Conservation (phyloP, 2,888 invertebrate species). For the Pristionchus fissidentatus region DNA sequence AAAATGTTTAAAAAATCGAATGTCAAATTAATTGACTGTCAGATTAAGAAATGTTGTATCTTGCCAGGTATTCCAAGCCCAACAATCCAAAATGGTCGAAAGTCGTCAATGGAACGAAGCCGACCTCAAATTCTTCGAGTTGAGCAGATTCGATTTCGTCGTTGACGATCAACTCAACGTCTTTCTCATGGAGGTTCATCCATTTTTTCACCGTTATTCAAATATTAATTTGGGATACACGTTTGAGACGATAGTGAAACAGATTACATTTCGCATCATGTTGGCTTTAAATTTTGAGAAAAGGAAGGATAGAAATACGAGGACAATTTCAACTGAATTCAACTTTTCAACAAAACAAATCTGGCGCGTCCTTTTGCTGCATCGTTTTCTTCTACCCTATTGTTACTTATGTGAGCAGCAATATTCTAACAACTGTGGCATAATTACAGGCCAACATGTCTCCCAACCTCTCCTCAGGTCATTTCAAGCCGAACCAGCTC, state of each 20-base stretch:
- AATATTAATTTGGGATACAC: background rate
- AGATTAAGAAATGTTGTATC: no score
- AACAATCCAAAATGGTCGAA: conserved; percentile 66
- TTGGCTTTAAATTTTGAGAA: no score
- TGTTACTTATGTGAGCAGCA: background rate
- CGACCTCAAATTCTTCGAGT: conserved; percentile 85
- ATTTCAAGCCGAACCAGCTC: conserved; percentile 88
- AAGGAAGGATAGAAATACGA: no score
- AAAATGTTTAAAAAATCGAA: no score
- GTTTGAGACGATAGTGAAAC: background rate
- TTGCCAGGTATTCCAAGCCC: conserved; percentile 66
- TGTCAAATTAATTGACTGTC: no score
- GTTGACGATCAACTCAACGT: conserved; percentile 89
- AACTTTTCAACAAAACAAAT: no score
- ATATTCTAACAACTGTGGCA: no score
- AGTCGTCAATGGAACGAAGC: conserved; percentile 50
- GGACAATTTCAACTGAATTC: no score
- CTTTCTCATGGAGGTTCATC: conserved; percentile 85
- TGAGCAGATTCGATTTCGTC: conserved; percentile 94
- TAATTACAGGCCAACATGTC: conserved; percentile 90
- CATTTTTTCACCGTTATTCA: background rate
- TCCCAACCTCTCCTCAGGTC: conserved; percentile 93
- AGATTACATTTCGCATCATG: no score
- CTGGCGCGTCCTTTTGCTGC: no score
- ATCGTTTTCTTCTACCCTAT: background rate